phyloP scores from a whole-genome alignment of 2,888 invertebrate species.

The Thysanoteuthis rhombus region DNA sequence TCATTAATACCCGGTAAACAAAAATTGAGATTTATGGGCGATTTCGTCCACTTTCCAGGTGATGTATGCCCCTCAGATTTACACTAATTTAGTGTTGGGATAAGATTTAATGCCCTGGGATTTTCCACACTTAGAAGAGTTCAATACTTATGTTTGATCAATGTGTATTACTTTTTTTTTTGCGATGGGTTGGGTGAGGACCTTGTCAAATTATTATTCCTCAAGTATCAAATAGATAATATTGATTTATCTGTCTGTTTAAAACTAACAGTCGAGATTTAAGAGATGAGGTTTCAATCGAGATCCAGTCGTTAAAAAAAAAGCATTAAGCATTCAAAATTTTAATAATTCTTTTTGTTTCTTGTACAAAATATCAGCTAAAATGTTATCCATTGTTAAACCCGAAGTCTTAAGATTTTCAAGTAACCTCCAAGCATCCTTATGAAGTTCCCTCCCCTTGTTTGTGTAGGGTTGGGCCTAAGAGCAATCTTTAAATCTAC shows the following conservation, averaged over 20 bases:
- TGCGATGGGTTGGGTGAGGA: not conserved
- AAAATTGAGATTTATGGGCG: not conserved
- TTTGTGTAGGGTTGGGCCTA: no score
- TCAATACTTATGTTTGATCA: not conserved
- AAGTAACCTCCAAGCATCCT: no score
- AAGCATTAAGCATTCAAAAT: not conserved
- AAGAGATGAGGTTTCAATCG: not conserved
- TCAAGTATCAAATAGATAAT: not conserved
- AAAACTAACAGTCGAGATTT: not conserved
- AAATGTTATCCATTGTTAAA: not conserved
- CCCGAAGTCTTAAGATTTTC: no score
- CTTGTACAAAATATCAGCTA: not conserved
- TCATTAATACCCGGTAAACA: not conserved
- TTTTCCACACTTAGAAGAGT: not conserved
- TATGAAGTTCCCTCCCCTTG: no score
- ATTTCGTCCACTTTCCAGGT: not conserved
- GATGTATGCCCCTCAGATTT: not conserved
- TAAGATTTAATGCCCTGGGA: not conserved
- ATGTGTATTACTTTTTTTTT: not conserved
- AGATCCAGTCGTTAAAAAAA: not conserved
- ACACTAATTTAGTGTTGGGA: not conserved
- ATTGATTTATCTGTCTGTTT: not conserved
- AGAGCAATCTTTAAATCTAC: no score
- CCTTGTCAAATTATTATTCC: not conserved
- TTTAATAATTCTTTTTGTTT: not conserved